Base-by-base conservation (phyloP, 2,888 invertebrate genomes). In the Metellina segmentata region DNA sequence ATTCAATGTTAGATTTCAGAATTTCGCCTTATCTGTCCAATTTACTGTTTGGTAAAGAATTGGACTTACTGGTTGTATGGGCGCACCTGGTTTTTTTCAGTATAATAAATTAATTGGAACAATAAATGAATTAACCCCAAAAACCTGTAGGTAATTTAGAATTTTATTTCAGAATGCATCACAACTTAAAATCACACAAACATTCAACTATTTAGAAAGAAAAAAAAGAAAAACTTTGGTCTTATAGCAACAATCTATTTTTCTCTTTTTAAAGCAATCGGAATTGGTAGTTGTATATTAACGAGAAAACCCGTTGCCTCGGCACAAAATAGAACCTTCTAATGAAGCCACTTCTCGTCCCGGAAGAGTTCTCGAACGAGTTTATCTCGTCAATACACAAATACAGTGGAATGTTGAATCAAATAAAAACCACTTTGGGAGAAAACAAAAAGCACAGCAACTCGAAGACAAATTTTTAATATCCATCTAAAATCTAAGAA, bases 201-300 rank as follows among this genome's bases (percentile, higher is more conserved):
- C 71, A 49, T 52, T 72, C 53, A 34, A 87, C 20, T 74, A 34
- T 74, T 53, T 74, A 85, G 72, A 79, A 72, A 48, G 61, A 77
- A 86, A 69, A 81, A 81, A 89, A 82, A 83, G 75, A 77, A 89
- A 89, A 89, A 89, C 89, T 89, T 82, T 89, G 89, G 89, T 89
- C 70, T 82, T 70, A 51, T 75, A 89, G 89, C 89, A 89, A 89
- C 89, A 82, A 85, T 77, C 34, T 71, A 69, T 72, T 81, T 52
- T 78, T 69, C 79, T 81, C 81, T 72, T 72, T 61, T 72, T 49
- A 13, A 89, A 89, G 61, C 70, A 81, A 53, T 85, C 52, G 77
- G 61, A 77, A 77, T 49, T 48, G 77, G 53, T 79, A 13, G 61
- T 61, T 13, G 79, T 79, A 61, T 61, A 79, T 79, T 79, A 61